Evolutionary conservation across 2,113 vertebrate genomes (phyloP).

Genomic region (Corythornis madagascariensis): DNA sequence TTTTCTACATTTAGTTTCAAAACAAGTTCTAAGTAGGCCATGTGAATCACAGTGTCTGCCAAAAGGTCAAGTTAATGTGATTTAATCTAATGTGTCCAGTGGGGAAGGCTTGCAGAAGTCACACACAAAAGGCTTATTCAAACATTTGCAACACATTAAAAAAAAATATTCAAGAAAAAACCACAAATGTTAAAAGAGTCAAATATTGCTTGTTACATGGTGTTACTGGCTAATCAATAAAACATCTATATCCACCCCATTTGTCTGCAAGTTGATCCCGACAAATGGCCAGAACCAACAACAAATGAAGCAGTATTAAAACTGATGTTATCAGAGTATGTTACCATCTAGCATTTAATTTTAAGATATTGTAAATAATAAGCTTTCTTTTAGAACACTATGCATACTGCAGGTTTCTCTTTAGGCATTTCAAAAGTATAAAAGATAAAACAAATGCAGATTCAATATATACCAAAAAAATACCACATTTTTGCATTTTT

Average conservation of each 20-base stretch:
- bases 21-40: conserved; percentile 18
- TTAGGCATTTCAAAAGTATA: not conserved
- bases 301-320: not conserved
- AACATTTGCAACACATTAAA: not conserved
- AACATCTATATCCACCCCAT: not conserved
- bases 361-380: not conserved
- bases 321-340: not conserved
- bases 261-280: not conserved
- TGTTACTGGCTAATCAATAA: not conserved
- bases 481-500: not conserved
- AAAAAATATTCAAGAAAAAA: not conserved
- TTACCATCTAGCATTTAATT: not conserved
- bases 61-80: conserved; percentile 8
- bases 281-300: not conserved
- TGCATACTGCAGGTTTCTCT: not conserved
- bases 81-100: not conserved
- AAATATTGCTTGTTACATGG: not conserved
- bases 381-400: not conserved
- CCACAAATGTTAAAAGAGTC: not conserved
- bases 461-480: not conserved
- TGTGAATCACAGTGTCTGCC: not conserved
- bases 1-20: conserved; percentile 35
- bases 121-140: not conserved
- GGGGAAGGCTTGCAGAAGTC: not conserved
- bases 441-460: not conserved